Base-by-base conservation (phyloP, 37 sponge, comb jelly and placozoan genomes). In the Chondrilla cf. caribensis region DNA sequence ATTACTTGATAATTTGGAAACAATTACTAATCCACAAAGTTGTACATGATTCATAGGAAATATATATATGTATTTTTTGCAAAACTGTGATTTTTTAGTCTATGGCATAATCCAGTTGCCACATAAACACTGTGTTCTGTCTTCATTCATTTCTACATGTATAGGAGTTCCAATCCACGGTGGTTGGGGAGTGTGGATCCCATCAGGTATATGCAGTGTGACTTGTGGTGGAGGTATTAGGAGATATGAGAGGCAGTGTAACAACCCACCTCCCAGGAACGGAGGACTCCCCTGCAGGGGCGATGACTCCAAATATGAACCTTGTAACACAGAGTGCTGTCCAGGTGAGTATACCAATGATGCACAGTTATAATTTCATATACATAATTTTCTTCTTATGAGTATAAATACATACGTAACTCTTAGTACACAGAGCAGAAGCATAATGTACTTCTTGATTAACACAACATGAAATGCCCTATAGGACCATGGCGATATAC, bases 251-350 rank as follows among this genome's bases (percentile, higher is more conserved):
- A 73, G 76, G 14, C 18, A 22, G 76, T 73, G 76, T 39, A 37
- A 73, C 76, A 73, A 73, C 43, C 76, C 76, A 39, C 31, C 24
- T 11, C 76, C 76, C 18, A 32, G 36, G n/a, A 73, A 73, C 6
- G 76, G 76, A 40, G 76, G 76, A 18, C 2, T 14, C 44, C 76
- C 42, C 14, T 73, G 76, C 6, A 2, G 42, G 3, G 76, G 76
- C 15, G 76, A 73, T 40, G 76, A 73, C 76, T 73, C 36, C 21
- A 73, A 73, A 25, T 40, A 73, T 73, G 76, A 73, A 15, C 76
- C 76, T 73, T 73, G 76, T 43, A 73, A 73, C 76, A 73, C 76
- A n/a, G 25, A 73, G 1, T 73, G 76, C 36, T 73, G 76, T 40
- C 76, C 76, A 40, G 76, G 76, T 73, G 32, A 28, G 32, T 26